Evolutionary conservation across 2,888 invertebrate species (phyloP).

Genomic region (Andrena bicolor): DNA sequence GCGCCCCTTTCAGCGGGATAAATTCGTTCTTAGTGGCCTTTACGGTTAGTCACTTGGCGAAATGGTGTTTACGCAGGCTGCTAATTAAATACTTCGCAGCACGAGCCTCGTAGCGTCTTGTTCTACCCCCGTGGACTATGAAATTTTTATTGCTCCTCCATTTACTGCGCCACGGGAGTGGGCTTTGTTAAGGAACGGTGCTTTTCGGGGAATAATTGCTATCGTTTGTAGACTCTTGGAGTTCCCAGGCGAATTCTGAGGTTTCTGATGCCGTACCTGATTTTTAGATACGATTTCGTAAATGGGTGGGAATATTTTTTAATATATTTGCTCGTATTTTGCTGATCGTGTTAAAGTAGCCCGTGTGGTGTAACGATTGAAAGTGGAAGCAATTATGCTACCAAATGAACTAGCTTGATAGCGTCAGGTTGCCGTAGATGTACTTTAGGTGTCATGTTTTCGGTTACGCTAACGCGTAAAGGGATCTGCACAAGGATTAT

Average conservation of each 20-base stretch:
- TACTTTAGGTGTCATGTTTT: neutral
- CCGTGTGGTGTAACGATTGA: neutral
- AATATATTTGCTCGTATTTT: neutral
- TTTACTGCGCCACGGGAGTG: neutral
- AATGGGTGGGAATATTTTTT: no score
- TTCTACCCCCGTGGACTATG: neutral
- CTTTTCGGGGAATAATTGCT: neutral
- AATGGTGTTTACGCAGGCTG: conserved; percentile 12
- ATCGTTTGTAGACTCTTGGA: no score
- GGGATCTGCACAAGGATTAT: neutral
- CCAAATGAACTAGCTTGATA: neutral
- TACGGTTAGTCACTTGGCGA: conserved; percentile 32
- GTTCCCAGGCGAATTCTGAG: no score
- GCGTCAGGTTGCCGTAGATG: neutral
- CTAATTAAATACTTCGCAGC: conserved; percentile 37
- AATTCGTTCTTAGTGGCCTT: conserved; percentile 47
- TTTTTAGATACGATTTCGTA: no score
- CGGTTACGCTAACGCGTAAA: neutral
- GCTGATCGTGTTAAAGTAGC: neutral
- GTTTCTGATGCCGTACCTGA: no score
- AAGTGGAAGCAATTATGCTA: neutral
- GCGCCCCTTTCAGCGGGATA: conserved; percentile 9
- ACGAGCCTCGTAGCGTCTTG: neutral
- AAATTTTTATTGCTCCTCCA: neutral
- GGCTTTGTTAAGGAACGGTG: neutral